Evolutionary conservation across 2,113 vertebrate genomes (phyloP).

Genomic region (Eupsittula cactorum): DNA sequence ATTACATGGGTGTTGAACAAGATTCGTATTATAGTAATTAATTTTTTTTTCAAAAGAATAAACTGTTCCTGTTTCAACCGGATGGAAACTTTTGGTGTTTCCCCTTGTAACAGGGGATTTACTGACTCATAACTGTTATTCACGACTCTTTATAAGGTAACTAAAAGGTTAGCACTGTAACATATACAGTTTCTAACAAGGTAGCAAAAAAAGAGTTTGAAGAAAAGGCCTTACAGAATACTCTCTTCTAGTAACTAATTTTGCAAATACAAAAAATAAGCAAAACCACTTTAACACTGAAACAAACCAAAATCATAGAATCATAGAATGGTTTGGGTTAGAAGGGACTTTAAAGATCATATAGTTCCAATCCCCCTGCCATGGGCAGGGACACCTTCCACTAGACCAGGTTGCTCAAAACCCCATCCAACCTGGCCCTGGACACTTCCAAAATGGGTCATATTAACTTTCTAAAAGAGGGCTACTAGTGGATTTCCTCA

Average conservation of each 20-base stretch:
- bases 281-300: neutral
- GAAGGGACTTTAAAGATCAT: neutral
- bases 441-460: neutral
- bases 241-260: neutral
- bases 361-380: neutral
- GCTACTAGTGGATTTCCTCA: neutral
- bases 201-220: neutral
- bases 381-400: neutral
- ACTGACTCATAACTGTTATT: neutral
- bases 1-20: neutral
- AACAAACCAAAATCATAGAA: neutral
- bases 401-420: neutral
- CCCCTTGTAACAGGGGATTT: neutral
- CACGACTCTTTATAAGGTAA: neutral
- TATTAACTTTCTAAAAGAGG: neutral
- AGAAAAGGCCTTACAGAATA: neutral
- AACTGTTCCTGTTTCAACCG: constrained; percentile 7
- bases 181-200: neutral
- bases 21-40: neutral
- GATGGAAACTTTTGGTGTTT: neutral
- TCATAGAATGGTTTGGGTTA: neutral
- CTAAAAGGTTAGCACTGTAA: neutral
- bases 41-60: neutral
- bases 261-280: neutral
- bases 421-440: neutral